These are phyloP conservation scores for Synanceia verrucosa DNA, from an alignment of 2,797 vertebrate genomes.

Conservation along the genomic window DNA sequence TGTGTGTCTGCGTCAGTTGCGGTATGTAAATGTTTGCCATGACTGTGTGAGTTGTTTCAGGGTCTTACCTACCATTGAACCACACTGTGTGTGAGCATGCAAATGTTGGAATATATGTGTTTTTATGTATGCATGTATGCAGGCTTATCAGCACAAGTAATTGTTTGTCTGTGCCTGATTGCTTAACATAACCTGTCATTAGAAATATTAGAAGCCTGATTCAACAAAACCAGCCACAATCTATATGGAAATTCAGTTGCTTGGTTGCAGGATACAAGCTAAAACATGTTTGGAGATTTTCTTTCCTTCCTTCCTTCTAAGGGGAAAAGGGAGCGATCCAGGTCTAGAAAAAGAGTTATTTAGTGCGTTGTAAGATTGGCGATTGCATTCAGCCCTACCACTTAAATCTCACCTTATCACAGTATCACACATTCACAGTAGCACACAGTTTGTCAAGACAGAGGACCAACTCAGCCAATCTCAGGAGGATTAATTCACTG, in stretches of 20 bases:
- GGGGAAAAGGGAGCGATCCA: background rate
- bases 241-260: constrained; percentile 66
- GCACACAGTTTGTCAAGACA: constrained; percentile 34
- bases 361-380: constrained; percentile 5
- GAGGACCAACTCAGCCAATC: constrained; percentile 42
- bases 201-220: constrained; percentile 40
- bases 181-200: constrained; percentile 52
- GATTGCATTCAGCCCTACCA: constrained; percentile 4
- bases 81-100: background rate
- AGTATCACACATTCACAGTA: constrained; percentile 35
- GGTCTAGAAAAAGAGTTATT: constrained; percentile 6
- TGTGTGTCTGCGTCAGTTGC: background rate
- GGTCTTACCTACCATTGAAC: background rate
- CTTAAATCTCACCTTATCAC: constrained; percentile 54
- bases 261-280: constrained; percentile 27
- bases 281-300: background rate
- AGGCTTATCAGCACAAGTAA: constrained; percentile 34
- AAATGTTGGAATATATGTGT: constrained; percentile 14
- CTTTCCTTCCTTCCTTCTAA: background rate
- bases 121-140: constrained; percentile 48
- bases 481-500: constrained; percentile 58
- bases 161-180: constrained; percentile 61
- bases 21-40: background rate
- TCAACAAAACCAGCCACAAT: constrained; percentile 48
- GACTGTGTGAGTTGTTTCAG: background rate